These are phyloP conservation scores for Columba livia DNA, from an alignment of 2,113 vertebrate genomes.

Conservation along the genomic window DNA sequence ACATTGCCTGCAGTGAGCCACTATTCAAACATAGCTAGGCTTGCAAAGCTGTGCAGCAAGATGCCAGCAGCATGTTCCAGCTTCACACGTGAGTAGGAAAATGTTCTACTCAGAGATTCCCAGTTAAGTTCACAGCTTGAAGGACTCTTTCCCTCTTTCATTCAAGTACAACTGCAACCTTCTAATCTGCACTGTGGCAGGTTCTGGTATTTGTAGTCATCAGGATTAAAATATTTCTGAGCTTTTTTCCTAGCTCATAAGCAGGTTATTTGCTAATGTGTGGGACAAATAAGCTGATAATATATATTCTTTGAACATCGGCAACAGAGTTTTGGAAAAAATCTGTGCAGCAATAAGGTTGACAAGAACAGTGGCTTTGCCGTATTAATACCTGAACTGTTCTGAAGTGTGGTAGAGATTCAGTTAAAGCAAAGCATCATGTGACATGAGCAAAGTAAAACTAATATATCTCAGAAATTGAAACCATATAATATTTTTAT, in stretches of 20 bases:
- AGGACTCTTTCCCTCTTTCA: background rate
- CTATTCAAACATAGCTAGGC: background rate
- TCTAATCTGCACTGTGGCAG: background rate
- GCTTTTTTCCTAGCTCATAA: background rate
- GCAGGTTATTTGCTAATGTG: background rate
- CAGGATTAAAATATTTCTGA: background rate
- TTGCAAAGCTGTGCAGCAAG: background rate
- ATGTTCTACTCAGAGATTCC: background rate
- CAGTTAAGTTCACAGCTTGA: background rate
- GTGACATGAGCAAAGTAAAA: background rate
- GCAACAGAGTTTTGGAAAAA: background rate
- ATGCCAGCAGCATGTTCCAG: background rate
- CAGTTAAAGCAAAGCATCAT: background rate
- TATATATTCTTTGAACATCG: background rate
- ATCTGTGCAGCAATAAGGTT: background rate
- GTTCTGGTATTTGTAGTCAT: background rate
- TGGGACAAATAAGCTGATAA: background rate
- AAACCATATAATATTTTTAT: background rate
- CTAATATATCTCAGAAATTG: background rate
- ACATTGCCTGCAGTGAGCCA: background rate
- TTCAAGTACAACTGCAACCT: background rate
- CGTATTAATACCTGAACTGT: background rate
- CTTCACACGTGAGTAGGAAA: background rate
- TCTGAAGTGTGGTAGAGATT: background rate
- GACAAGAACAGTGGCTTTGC: background rate